These are phyloP conservation scores for Drosophila seclusa DNA, from an alignment of 2,888 invertebrate genomes.

Conservation along the genomic window DNA sequence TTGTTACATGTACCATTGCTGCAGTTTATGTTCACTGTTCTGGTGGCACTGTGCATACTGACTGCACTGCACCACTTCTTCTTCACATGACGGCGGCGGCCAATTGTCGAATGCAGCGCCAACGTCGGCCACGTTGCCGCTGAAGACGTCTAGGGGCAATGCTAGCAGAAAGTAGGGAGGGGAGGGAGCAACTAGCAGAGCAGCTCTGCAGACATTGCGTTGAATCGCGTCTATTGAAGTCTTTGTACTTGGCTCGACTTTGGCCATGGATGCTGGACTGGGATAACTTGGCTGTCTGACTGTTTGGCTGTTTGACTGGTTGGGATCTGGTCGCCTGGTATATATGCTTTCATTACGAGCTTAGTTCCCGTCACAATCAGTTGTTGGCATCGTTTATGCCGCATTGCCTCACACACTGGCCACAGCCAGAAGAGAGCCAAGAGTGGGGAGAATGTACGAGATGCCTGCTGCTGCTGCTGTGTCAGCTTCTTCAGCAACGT, in stretches of 20 bases:
- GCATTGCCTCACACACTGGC: constrained; percentile 70
- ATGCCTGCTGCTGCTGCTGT: constrained; percentile 56
- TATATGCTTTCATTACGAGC: constrained; percentile 82
- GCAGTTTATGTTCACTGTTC: background rate
- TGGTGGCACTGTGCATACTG: constrained; percentile 41
- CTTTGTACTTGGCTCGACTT: constrained; percentile 52
- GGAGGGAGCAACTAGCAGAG: background rate
- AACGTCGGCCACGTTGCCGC: constrained; percentile 36
- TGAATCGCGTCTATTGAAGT: constrained; percentile 68
- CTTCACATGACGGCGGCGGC: constrained; percentile 65
- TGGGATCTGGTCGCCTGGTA: constrained; percentile 60
- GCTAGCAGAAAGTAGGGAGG: constrained; percentile 9
- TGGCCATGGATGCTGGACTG: constrained; percentile 42
- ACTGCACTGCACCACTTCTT: constrained; percentile 49
- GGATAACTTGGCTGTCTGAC: constrained; percentile 37
- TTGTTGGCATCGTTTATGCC: constrained; percentile 82
- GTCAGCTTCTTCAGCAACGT: constrained; percentile 80
- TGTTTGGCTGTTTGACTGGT: constrained; percentile 25
- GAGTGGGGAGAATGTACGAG: constrained; percentile 46
- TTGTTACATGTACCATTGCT: background rate
- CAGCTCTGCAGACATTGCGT: constrained; percentile 53
- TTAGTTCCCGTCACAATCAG: constrained; percentile 84
- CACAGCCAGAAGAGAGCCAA: constrained; percentile 20
- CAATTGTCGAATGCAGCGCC: constrained; percentile 74
- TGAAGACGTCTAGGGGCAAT: constrained; percentile 35